Percentiles rank a stretch among this genome's conserved stretches.
Evolutionary conservation across 2,113 vertebrate genomes (phyloP).

Genomic region (Monarcha castaneiventris): DNA sequence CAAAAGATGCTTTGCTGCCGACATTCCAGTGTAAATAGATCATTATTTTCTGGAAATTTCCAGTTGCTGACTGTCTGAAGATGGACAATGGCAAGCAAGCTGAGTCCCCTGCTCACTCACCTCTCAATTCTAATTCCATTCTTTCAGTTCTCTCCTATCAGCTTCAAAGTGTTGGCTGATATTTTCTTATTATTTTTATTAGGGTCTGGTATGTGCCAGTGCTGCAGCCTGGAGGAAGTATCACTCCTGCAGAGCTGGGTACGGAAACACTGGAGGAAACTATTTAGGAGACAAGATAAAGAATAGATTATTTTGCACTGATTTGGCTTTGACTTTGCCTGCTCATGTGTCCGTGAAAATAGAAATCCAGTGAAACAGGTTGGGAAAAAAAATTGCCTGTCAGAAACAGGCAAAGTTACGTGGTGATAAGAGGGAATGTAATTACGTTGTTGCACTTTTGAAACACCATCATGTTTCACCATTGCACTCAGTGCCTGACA

Average conservation of each 20-base stretch:
- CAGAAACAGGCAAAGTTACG: not conserved
- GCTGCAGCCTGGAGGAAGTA: not conserved
- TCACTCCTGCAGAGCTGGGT: not conserved
- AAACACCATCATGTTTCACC: not conserved
- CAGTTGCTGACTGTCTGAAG: not conserved
- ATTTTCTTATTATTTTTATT: not conserved
- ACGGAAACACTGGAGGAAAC: not conserved
- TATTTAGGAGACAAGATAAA: not conserved
- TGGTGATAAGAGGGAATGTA: not conserved
- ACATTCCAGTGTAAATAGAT: not conserved
- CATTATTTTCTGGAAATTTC: conserved; percentile 23
- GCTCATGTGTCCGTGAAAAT: not conserved
- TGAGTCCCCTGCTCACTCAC: not conserved
- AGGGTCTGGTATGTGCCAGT: not conserved
- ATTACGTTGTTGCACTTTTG: not conserved
- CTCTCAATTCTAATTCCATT: not conserved
- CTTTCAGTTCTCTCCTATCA: not conserved
- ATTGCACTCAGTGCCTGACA: rapidly evolving
- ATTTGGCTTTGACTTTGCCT: not conserved
- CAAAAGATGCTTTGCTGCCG: not conserved
- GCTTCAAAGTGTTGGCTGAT: not conserved
- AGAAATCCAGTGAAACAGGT: not conserved
- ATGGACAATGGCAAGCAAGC: not conserved
- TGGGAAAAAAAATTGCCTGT: not conserved
- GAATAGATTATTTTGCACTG: not conserved